phyloP scores from a whole-genome alignment of 2,797 vertebrate genomes.

The Pseudotriccus pelzelni region DNA sequence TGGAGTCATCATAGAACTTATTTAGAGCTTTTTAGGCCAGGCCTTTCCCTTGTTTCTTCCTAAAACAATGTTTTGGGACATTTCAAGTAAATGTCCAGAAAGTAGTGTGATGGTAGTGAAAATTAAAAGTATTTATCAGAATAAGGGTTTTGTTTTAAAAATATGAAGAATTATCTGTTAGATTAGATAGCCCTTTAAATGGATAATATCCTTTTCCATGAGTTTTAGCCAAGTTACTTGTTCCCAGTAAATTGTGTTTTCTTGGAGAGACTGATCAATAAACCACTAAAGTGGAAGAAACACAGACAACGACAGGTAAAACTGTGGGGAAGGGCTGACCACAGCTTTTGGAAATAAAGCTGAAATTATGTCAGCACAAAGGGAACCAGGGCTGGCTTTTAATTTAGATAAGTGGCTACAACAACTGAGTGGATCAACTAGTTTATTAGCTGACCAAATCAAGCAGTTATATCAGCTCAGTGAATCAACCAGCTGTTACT shows the following conservation, averaged over 20 bases:
- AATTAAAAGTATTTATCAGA: not conserved
- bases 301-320: not conserved
- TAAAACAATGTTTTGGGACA: not conserved
- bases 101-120: not conserved
- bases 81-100: not conserved
- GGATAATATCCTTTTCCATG: not conserved
- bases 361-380: not conserved
- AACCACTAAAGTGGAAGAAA: not conserved
- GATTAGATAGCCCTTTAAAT: not conserved
- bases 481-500: not conserved
- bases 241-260: not conserved
- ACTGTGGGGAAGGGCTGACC: not conserved
- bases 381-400: accelerated
- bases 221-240: not conserved
- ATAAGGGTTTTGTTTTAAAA: not conserved
- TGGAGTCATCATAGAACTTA: not conserved
- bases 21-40: not conserved
- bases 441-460: not conserved
- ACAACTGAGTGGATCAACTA: not conserved
- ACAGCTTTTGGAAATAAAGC: not conserved
- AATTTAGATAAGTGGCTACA: not conserved
- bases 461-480: not conserved
- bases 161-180: not conserved
- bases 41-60: not conserved
- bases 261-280: not conserved